Evolutionary conservation across 1,140 invertebrate species (phyloP).

Genomic region (Pseudachorutes palmiensis): DNA sequence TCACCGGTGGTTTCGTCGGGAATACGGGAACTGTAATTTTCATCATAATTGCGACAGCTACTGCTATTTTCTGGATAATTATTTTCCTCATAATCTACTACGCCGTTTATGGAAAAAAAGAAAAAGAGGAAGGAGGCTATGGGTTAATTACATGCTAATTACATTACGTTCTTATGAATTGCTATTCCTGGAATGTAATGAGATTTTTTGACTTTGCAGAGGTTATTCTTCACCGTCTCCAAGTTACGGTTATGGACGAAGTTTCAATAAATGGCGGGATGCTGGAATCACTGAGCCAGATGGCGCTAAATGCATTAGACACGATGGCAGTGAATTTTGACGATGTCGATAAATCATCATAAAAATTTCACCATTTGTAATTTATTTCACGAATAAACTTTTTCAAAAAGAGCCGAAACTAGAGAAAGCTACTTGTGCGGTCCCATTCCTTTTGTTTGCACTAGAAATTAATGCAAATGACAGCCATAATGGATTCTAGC

Average conservation of each 20-base stretch:
- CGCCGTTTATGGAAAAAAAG: neutral
- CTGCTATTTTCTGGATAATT: constrained; percentile 6
- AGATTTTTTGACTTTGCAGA: too few relatives aligned
- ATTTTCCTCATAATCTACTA: constrained; percentile 4
- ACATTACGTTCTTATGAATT: too few relatives aligned
- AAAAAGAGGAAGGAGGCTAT: constrained; percentile 1
- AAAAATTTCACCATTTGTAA: neutral
- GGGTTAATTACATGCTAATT: too few relatives aligned
- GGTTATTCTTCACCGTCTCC: too few relatives aligned
- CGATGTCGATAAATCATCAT: neutral
- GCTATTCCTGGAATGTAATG: too few relatives aligned
- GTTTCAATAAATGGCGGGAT: too few relatives aligned
- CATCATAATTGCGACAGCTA: neutral
- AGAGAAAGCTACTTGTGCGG: too few relatives aligned
- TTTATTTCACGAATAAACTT: neutral
- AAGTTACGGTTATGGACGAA: constrained; percentile 2
- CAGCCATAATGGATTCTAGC: too few relatives aligned
- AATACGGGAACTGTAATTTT: neutral
- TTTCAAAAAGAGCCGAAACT: too few relatives aligned
- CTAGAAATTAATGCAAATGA: too few relatives aligned
- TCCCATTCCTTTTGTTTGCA: too few relatives aligned
- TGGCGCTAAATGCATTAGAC: neutral
- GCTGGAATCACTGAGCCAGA: neutral
- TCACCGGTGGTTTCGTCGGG: neutral
- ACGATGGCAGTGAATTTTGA: neutral